Conservation (phyloP, 2,113 vertebrate genomes). For the Lontra canadensis region DNA sequence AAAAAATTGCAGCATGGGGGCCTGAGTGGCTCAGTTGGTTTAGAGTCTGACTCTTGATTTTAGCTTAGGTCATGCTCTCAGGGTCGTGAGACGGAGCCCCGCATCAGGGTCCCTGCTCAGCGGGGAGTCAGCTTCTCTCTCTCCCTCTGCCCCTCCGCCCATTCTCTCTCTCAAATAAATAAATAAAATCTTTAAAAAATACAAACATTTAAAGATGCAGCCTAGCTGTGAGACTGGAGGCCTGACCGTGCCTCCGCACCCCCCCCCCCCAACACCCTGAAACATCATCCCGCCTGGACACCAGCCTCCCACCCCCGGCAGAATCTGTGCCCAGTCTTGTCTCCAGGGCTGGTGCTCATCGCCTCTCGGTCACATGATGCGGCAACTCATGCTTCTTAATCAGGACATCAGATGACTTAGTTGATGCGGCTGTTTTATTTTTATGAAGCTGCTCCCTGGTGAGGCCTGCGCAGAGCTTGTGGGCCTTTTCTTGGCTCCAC, state of each 20-base stretch:
- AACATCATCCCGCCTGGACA: conserved; percentile 70
- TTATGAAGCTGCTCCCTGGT: conserved; percentile 65
- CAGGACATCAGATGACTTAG: conserved; percentile 84
- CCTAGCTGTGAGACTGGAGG: neutral
- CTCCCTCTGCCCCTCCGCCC: no score
- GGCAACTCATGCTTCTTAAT: conserved; percentile 84
- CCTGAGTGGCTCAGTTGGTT: neutral
- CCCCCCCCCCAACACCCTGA: neutral
- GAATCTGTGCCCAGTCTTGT: conserved; percentile 63
- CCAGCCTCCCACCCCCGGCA: conserved; percentile 72
- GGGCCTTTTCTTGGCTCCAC: conserved; percentile 14
- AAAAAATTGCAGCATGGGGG: neutral
- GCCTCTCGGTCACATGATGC: conserved; percentile 81
- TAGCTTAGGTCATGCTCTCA: neutral
- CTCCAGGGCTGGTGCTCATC: conserved; percentile 73
- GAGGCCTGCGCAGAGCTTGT: conserved; percentile 52
- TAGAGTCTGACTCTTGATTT: neutral
- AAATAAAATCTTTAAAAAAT: neutral
- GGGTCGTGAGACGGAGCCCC: neutral
- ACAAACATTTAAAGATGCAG: neutral
- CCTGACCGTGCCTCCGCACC: conserved; percentile 50
- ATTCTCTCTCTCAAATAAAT: neutral
- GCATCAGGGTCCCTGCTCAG: neutral
- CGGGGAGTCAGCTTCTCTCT: no score
- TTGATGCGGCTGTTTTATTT: conserved; percentile 50